Base-by-base conservation (phyloP, 2,888 invertebrate genomes). In the Eucera pruinosa region DNA sequence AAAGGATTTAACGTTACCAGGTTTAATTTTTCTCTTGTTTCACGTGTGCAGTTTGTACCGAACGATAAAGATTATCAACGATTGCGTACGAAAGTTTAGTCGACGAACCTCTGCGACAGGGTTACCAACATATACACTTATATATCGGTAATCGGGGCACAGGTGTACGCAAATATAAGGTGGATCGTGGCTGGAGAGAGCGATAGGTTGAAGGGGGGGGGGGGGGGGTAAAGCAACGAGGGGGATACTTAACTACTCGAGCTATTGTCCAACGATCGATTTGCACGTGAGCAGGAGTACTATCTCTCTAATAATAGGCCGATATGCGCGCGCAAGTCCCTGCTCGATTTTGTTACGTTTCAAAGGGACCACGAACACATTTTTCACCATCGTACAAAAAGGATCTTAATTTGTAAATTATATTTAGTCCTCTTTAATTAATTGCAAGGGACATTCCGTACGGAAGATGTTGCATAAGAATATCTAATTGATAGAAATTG, bases 221-320 rank as follows among this genome's bases (percentile, higher is more conserved):
- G 52, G 55, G 25, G 70, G 65, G 69, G 55, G 45, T 60, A 54
- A 84, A 80, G 82, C 84, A 78, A 78, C 74, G 77, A 66, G 64
- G 60, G 57, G 54, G 67, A 78, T 82, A 82, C 68, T 82, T 58
- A 75, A 75, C 82, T 82, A 84, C 78, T 78, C 82, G 80, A 84
- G 80, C 60, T 76, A 82, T 84, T 75, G 80, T 78, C 69, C 71
- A 78, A 84, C 78, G 78, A 84, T 82, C 82, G 78, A 84, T 67
- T 83, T 79, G 76, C 83, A 81, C 73, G 60, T 75, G 80, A 80
- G 47, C 68, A 67, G 54, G 66, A 71, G 69, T 54, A 20, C 52
- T 72, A 60, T 76, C 70, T 72, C 62, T 78, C 73, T 75, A 80
- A 83, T 80, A 68, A 75, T 58, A 66, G 65, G 78, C 67, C 58